These are phyloP conservation scores for Drosophila jambulina DNA, from an alignment of 1,140 invertebrate species.

Conservation along the genomic window DNA sequence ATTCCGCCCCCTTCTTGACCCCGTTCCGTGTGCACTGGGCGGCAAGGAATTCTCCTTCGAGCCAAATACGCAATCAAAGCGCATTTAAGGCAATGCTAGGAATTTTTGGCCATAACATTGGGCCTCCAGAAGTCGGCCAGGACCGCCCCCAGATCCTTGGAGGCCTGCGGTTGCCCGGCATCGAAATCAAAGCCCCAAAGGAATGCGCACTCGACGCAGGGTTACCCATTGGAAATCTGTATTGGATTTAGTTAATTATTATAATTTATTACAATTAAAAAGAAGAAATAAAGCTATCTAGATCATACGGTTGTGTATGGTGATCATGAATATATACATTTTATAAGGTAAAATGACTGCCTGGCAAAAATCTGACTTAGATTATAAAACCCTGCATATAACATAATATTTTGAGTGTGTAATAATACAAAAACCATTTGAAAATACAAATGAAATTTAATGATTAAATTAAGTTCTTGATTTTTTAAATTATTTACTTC, in stretches of 20 bases:
- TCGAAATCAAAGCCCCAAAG: constrained; percentile 32
- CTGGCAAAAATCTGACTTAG: too few species aligned
- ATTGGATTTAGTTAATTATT: not conserved
- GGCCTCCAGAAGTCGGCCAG: constrained; percentile 10
- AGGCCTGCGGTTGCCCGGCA: constrained; percentile 53
- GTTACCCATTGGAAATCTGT: not conserved
- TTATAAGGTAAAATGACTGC: too few species aligned
- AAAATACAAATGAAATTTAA: too few species aligned
- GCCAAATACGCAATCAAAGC: constrained; percentile 58
- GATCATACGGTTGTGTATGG: too few species aligned
- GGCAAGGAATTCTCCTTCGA: constrained; percentile 30
- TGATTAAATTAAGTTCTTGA: too few species aligned
- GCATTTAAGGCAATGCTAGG: constrained; percentile 55
- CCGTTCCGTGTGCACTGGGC: constrained; percentile 7
- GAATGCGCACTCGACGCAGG: not conserved
- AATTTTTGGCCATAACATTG: constrained; percentile 45
- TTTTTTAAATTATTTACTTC: too few species aligned
- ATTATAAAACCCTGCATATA: too few species aligned
- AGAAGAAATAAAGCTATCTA: not conserved
- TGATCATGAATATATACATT: too few species aligned
- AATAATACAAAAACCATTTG: too few species aligned
- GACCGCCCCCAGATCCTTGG: constrained; percentile 4
- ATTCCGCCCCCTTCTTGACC: not conserved
- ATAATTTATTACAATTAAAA: not conserved
- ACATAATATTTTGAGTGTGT: too few species aligned